Evolutionary conservation across 2,797 vertebrate genomes (phyloP).

Genomic region (Tenualosa ilisha): DNA sequence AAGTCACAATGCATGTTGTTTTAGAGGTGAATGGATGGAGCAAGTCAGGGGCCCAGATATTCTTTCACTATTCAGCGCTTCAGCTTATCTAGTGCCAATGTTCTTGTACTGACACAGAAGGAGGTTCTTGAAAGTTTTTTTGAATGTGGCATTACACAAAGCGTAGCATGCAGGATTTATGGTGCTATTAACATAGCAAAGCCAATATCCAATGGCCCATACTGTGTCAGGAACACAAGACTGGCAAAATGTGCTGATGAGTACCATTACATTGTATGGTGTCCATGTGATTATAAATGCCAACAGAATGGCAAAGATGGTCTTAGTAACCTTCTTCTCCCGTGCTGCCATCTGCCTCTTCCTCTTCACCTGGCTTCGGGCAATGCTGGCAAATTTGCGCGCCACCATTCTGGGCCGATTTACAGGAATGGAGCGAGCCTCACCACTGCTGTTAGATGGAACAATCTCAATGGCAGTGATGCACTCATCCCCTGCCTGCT

Average conservation of each 20-base stretch:
- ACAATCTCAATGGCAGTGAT: slow-evolving; percentile 96
- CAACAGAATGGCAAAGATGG: slow-evolving; percentile 96
- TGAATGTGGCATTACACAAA: slow-evolving; percentile 98
- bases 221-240: slow-evolving; percentile 93
- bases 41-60: not conserved
- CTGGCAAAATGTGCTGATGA: slow-evolving; percentile 96
- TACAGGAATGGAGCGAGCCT: slow-evolving; percentile 81
- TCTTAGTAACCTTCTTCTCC: slow-evolving; percentile 97
- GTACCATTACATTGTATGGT: slow-evolving; percentile 97
- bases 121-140: slow-evolving; percentile 98
- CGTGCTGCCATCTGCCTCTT: slow-evolving; percentile 97
- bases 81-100: slow-evolving; percentile 76
- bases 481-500: slow-evolving; percentile 90
- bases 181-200: slow-evolving; percentile 98
- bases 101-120: slow-evolving; percentile 97
- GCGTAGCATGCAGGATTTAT: slow-evolving; percentile 98
- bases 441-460: slow-evolving; percentile 82
- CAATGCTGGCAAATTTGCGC: slow-evolving; percentile 96
- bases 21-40: not conserved
- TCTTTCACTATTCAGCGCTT: not conserved
- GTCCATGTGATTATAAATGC: slow-evolving; percentile 99
- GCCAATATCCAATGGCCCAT: slow-evolving; percentile 98
- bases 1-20: not conserved
- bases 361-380: slow-evolving; percentile 94
- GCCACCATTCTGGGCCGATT: slow-evolving; percentile 87